Evolutionary conservation across 2,113 vertebrate genomes (phyloP).

Genomic region (Hemiscyllium ocellatum): DNA sequence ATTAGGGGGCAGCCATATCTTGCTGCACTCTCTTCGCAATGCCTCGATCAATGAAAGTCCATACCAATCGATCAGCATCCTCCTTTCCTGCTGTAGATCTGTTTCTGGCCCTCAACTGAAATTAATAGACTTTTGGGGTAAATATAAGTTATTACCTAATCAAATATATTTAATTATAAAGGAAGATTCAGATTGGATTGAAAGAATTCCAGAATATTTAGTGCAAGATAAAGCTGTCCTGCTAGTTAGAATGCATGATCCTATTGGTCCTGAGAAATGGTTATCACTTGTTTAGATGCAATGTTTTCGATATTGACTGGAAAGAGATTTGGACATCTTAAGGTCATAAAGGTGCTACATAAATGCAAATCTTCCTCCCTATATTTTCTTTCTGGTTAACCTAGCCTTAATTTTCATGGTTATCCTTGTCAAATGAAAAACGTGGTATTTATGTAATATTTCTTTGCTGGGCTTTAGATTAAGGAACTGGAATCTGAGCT

Average conservation of each 20-base stretch:
- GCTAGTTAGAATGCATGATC: neutral
- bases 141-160: neutral
- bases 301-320: neutral
- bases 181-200: neutral
- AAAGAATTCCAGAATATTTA: neutral
- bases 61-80: too few relatives aligned
- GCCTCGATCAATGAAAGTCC: too few relatives aligned
- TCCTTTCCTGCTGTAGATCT: neutral
- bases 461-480: constrained; percentile 45
- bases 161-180: neutral
- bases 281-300: neutral
- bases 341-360: neutral
- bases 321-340: neutral
- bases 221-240: neutral
- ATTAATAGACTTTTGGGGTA: neutral
- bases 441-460: neutral
- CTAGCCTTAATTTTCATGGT: neutral
- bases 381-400: neutral
- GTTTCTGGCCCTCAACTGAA: neutral
- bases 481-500: constrained; percentile 58
- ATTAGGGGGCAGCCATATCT: too few relatives aligned
- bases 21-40: too few relatives aligned
- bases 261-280: neutral
- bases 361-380: neutral
- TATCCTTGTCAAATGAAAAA: neutral